phyloP scores from a whole-genome alignment of 2,888 invertebrate genomes.

The Cephus runcator region DNA sequence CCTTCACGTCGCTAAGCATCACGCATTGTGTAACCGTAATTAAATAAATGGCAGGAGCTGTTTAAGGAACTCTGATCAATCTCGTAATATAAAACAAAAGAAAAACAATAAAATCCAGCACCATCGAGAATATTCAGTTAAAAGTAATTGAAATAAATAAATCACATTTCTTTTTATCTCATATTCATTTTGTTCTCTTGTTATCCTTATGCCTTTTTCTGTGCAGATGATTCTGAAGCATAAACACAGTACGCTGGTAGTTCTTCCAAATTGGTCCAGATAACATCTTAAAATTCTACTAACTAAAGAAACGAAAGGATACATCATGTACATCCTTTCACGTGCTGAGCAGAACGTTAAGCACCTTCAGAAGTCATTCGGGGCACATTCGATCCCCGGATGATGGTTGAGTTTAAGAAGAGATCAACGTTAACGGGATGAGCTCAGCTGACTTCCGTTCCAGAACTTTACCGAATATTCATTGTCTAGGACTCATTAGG shows the following conservation, averaged over 20 bases:
- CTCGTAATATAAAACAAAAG: background rate
- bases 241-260: background rate
- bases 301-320: background rate
- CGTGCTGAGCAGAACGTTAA: background rate
- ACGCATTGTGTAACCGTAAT: background rate
- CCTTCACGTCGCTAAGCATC: background rate
- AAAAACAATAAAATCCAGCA: background rate
- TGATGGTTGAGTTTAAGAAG: background rate
- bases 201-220: background rate
- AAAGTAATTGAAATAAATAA: background rate
- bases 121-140: background rate
- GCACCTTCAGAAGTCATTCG: background rate
- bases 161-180: background rate
- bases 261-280: background rate
- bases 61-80: background rate
- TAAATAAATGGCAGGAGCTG: background rate
- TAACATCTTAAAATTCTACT: background rate
- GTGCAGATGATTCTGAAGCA: background rate
- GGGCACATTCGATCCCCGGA: background rate
- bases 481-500: slow-evolving; percentile 1
- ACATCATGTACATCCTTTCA: background rate
- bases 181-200: background rate
- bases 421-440: slow-evolving; percentile 1
- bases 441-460: background rate
- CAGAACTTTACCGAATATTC: slow-evolving; percentile 1